phyloP scores from a whole-genome alignment of 2,797 vertebrate genomes.

The Cichlasoma orientale region DNA sequence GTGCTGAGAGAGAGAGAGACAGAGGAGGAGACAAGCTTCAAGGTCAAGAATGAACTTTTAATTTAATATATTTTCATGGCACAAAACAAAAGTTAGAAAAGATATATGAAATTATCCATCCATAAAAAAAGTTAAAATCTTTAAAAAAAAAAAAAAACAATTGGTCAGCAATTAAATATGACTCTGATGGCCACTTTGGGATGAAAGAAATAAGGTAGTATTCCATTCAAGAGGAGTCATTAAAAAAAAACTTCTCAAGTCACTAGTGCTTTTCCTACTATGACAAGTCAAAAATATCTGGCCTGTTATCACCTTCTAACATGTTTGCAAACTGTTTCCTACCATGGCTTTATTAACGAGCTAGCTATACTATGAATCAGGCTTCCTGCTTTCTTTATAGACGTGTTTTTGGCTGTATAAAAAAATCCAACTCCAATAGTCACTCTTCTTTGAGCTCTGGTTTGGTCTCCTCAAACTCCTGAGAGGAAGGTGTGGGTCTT shows the following conservation, averaged over 20 bases:
- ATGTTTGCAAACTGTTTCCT: not conserved
- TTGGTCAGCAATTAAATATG: not conserved
- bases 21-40: not conserved
- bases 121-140: no score
- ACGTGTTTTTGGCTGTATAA: no score
- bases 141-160: not conserved
- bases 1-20: no score
- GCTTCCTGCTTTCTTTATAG: not conserved
- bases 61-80: not conserved
- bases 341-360: not conserved
- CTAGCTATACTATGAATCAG: not conserved
- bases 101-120: no score
- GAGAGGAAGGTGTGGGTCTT: not conserved
- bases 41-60: not conserved
- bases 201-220: not conserved
- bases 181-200: not conserved
- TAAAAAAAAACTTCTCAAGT: not conserved
- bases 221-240: not conserved
- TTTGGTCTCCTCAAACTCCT: not conserved
- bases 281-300: not conserved
- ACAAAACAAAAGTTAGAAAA: not conserved
- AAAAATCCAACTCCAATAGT: not conserved
- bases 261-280: not conserved
- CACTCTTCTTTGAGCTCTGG: not conserved
- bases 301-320: not conserved